Evolutionary conservation across 1,140 invertebrate species (phyloP), one percentile per base, ranked within the genome.

Genomic region (Zaprionus lachaisei): DNA sequence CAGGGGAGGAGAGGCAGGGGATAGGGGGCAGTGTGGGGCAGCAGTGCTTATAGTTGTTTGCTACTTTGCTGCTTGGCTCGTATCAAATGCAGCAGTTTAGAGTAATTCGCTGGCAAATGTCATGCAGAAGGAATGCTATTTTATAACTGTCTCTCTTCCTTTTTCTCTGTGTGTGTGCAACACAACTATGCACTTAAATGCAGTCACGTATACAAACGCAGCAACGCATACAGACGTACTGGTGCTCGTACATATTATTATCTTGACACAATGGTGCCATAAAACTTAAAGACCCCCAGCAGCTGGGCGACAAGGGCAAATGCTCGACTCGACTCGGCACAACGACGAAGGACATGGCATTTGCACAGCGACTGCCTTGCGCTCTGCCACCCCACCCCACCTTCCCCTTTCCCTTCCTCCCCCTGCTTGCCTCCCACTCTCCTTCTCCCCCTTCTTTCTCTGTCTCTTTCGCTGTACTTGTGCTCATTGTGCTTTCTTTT

Each of bases 261-360:
- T 91, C 87, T 91, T 91, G 89, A 91, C 89, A 91, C 89, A 91
- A 91, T 91, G 83, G 87, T 89, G 79, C 86, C 85, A 90, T 90
- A 90, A 90, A 90, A 90, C 82, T 86, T 89, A 89, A 89, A 89
- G 85, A 89, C 85, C 85, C 85, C 85, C 81, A 81, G 41, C 78
- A 64, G 49, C 47, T 71, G 51, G 58, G 68, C 57, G 62, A 72
- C 77, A 56, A 62, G 72, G 34, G 72, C 71, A 47, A 62, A 1
- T 34, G n/a, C 47, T 24, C 47, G 47, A n/a, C 38, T 5, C 38
- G 31, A 51, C 47, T 51, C 47, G 47, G 47, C 47, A 4, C 4
- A 24, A 20, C 20, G 15, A 14, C 26, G 68, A 76, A 76, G 73
- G 73, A 76, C 73, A 72, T 72, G 56, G 73, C 61, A 71, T 61